Conservation (phyloP, 2,113 vertebrate genomes). For the Oreotragus oreotragus region DNA sequence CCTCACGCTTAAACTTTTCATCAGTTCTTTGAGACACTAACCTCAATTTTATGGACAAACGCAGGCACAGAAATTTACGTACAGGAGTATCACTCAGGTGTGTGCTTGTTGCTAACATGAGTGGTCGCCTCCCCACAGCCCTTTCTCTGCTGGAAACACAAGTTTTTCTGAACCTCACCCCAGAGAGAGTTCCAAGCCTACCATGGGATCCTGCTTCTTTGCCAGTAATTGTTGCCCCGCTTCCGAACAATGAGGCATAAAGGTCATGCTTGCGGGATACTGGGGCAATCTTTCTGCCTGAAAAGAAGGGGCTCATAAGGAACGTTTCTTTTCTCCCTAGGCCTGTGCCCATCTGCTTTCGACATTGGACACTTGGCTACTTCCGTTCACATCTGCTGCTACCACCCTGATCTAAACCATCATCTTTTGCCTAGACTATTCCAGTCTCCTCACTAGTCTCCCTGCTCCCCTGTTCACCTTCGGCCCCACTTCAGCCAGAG, state of each 20-base stretch:
- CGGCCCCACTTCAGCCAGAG: neutral
- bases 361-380: accelerated
- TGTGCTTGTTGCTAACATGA: too few relatives aligned
- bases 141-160: neutral
- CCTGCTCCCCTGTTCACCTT: too few relatives aligned
- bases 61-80: neutral
- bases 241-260: neutral
- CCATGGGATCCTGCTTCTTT: neutral
- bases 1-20: neutral
- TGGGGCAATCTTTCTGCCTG: neutral
- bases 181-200: neutral
- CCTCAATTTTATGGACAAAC: neutral
- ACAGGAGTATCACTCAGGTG: neutral
- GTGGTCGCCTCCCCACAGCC: neutral
- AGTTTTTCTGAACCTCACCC: neutral
- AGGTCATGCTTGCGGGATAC: neutral
- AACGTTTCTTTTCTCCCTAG: accelerated
- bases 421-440: neutral
- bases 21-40: neutral
- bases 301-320: neutral
- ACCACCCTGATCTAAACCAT: neutral
- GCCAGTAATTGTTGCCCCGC: neutral
- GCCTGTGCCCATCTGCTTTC: neutral
- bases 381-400: neutral
- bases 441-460: neutral